A percentile compares a stretch with the other conserved stretches of the same genome.
phyloP scores from a whole-genome alignment of 2,888 invertebrate species.

The Oligia latruncula region DNA sequence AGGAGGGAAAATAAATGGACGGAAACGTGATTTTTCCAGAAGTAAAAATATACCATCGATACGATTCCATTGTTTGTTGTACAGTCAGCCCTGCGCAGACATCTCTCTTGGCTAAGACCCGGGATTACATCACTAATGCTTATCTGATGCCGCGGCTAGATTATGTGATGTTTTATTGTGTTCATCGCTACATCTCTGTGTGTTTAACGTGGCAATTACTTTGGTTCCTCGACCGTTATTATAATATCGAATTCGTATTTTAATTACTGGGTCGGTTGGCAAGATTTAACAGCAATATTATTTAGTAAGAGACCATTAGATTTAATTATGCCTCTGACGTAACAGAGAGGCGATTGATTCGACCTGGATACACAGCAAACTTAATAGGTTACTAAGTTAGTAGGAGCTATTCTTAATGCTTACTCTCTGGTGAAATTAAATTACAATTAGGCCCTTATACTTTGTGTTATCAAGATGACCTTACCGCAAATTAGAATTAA shows the following conservation, averaged over 20 bases:
- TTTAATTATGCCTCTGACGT: conserved; percentile 50
- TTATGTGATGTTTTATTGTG: conserved; percentile 74
- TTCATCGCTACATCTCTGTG: conserved; percentile 67
- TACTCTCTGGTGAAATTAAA: conserved; percentile 31
- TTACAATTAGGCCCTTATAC: conserved; percentile 32
- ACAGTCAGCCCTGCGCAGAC: conserved; percentile 54
- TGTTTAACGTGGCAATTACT: conserved; percentile 67
- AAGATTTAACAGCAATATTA: conserved; percentile 45
- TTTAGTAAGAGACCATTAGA: conserved; percentile 51
- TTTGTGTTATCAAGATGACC: conserved; percentile 37
- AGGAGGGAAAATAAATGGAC: conserved; percentile 30
- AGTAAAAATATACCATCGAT: conserved; percentile 23
- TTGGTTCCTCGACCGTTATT: conserved; percentile 58
- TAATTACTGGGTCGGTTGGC: conserved; percentile 51
- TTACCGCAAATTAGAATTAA: conserved; percentile 34
- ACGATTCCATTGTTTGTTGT: conserved; percentile 18
- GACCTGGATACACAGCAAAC: conserved; percentile 28
- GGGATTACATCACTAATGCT: conserved; percentile 74
- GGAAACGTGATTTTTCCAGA: conserved; percentile 17
- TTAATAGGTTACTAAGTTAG: conserved; percentile 22
- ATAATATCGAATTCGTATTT: conserved; percentile 60
- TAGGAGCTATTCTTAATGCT: not conserved
- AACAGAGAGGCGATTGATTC: conserved; percentile 41
- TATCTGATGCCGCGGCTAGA: conserved; percentile 72
- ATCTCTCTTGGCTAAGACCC: conserved; percentile 56